Base-by-base conservation (phyloP, 2,797 vertebrate genomes). In the Anguilla marmorata region DNA sequence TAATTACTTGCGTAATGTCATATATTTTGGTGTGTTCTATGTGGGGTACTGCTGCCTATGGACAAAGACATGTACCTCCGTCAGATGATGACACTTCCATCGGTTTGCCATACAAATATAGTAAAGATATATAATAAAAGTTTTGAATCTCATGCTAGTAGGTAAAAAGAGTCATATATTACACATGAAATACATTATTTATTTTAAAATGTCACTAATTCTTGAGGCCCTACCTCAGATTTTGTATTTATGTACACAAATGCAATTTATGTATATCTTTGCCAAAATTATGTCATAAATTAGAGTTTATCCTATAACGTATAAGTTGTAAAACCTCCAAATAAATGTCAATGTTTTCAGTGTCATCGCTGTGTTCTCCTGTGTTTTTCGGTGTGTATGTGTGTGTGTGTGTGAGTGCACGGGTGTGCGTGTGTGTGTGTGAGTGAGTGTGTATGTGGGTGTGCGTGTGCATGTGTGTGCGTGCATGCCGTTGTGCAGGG, bases 171-270 rank as follows among this genome's bases (percentile, higher is more conserved):
- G 94, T 95, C 95, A 94, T 89, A 94, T 94, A 95, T 92, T 94
- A 94, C 6, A 69, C 96, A 96, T 95, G 96, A 97, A 96, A 95
- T 96, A 95, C 94, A 96, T 97, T 95, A 94, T 97, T 97, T 96
- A 97, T 97, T 97, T 97, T 95, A 92, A 95, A 95, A 94, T 95
- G 93, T 97, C 96, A 97, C 97, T 96, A 95, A 95, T 97, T 97
- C 96, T 98, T 99, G 98, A 99, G 98, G 98, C 97, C 95, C 98
- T 99, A 99, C 98, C 98, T 99, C 98, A 98, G 93, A 98, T 99
- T 99, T 99, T 99, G 96, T 99, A 99, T 99, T 97, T 97, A 98
- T 97, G 96, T 98, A 97, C 97, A 98, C 94, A 99, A 98, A 99
- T 97, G 96, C 97, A 97, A 98, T 97, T 98, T 97, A 97, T 98